Evolutionary conservation across 2,797 vertebrate genomes (phyloP), one percentile per base, ranked within the genome.

Genomic region (Chiroxiphia lanceolata): DNA sequence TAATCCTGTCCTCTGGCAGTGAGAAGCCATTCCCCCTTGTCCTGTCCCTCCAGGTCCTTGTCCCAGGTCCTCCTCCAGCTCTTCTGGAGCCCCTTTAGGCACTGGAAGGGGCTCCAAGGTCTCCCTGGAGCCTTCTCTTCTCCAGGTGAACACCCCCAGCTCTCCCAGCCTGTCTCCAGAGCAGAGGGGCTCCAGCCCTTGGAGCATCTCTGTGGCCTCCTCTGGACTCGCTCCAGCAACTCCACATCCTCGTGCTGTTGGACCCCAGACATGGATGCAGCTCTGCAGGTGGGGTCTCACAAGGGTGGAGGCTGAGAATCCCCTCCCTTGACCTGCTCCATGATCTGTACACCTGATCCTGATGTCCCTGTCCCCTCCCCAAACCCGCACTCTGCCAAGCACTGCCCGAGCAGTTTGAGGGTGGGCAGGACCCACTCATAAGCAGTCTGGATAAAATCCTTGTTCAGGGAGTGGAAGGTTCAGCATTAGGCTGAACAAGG

Each of bases 201-300:
- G 6, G 64, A 56, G 1, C 36, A 44, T 0, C 44, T 15, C 44
- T 0, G 0, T 4, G 23, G 8, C 0, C 1, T 70, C 33, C 64
- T 45, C 64, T 70, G 79, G 64, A 1, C 16, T 57, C 2, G 0
- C 18, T 50, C 57, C 50, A 50, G 19, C 13, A 71, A 10, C 36
- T 77, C 44, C 79, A 44, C 0, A 0, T 25, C 27, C 36, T 23
- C 0, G 26, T 76, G 13, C 2, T 70, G 13, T 3, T 44, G 42
- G 6, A 5, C 0, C 15, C 33, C 36, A 57, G 15, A 1, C 1
- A 23, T 44, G 23, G 57, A 51, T 11, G 36, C 50, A 38, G 50
- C 33, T 70, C 33, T 83, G 71, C 50, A 77, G 64, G 50, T 21
- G 50, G 20, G 23, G 11, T 25, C 15, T 70, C 79, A 64, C 27